A percentile compares a stretch with the other conserved stretches of the same genome.
phyloP scores from a whole-genome alignment of 2,888 invertebrate species.

The Heterodera filipjevi region DNA sequence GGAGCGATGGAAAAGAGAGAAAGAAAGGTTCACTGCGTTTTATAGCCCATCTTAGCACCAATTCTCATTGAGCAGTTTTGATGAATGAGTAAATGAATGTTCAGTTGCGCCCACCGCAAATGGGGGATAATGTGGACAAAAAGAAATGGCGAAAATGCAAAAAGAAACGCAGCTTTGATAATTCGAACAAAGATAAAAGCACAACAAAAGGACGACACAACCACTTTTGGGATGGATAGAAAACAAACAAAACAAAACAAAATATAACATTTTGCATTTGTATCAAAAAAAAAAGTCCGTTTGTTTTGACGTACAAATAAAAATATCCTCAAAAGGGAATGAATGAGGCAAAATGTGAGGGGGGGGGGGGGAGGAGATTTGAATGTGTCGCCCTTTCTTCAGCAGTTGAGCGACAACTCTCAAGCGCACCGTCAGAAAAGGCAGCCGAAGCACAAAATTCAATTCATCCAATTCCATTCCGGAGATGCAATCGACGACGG shows the following conservation, averaged over 20 bases:
- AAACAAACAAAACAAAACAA: neutral
- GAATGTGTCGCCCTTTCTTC: neutral
- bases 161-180: neutral
- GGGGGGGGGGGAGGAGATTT: neutral
- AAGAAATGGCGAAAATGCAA: neutral
- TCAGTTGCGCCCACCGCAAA: neutral
- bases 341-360: slow-evolving; percentile 1
- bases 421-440: slow-evolving; percentile 2
- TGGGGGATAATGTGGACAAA: neutral
- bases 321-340: neutral
- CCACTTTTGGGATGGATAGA: neutral
- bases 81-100: neutral
- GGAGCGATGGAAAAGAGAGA: too few species aligned
- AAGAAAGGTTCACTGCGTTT: too few species aligned
- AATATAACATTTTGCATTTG: neutral
- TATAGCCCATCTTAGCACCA: neutral
- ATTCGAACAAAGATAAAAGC: neutral
- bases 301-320: neutral
- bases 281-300: too few species aligned
- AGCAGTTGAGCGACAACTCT: neutral
- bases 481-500: slow-evolving; percentile 15
- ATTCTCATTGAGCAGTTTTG: neutral
- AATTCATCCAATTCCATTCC: slow-evolving; percentile 14
- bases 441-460: neutral
- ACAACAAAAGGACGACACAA: neutral